These are phyloP conservation scores for Microcebus ravelobensis DNA, from an alignment of 2,113 vertebrate genomes.

Conservation along the genomic window DNA sequence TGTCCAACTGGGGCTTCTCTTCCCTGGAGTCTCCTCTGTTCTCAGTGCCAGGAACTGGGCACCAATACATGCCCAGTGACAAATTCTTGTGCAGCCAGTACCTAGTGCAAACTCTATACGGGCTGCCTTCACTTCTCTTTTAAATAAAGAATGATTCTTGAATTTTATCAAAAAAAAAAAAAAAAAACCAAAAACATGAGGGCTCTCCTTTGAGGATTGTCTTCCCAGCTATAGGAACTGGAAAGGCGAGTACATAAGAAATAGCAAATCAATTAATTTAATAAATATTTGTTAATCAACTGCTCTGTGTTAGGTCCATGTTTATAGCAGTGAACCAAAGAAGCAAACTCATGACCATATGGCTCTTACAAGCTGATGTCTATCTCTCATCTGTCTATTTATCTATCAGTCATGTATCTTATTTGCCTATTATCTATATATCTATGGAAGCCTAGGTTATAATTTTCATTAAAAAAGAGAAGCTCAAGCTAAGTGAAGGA, in stretches of 20 bases:
- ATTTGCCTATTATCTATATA: neutral
- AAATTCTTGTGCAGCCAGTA: neutral
- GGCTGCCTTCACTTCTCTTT: neutral
- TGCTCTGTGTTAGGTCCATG: neutral
- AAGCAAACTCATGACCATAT: neutral
- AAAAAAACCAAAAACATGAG: neutral
- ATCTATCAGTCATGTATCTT: neutral
- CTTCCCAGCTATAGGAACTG: neutral
- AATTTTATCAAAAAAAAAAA: too few species aligned
- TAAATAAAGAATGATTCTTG: neutral
- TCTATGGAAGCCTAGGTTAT: neutral
- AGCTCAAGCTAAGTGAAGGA: neutral
- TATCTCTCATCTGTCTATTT: neutral
- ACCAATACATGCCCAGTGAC: neutral
- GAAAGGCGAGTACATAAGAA: constrained; percentile 15
- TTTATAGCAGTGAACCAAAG: neutral
- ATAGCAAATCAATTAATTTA: constrained; percentile 8
- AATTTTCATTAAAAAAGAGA: neutral
- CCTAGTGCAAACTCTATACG: neutral
- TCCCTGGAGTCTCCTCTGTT: neutral
- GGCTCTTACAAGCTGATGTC: neutral
- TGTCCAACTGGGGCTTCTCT: neutral
- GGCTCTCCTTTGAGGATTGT: neutral
- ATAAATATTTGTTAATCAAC: constrained; percentile 39
- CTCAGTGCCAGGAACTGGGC: neutral